Percentiles rank a stretch among this genome's conserved stretches.
These are phyloP conservation scores for Taeniopygia guttata DNA, from an alignment of 2,797 vertebrate genomes.

Conservation along the genomic window DNA sequence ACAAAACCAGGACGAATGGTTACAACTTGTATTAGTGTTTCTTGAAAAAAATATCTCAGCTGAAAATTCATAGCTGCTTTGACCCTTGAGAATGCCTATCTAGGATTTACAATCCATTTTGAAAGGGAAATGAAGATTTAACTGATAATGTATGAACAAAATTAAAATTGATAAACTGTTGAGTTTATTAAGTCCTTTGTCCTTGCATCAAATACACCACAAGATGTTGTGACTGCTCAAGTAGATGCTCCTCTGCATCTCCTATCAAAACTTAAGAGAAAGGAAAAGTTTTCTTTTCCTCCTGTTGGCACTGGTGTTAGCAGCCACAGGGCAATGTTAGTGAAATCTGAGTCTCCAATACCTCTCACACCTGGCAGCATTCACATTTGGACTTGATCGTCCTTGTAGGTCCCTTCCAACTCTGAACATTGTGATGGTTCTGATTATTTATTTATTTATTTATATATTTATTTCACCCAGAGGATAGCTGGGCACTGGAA, in stretches of 20 bases:
- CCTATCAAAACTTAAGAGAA: not conserved
- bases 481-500: not conserved
- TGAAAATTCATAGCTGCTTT: slow-evolving; percentile 1
- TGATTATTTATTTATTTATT: not conserved
- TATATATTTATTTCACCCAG: not conserved
- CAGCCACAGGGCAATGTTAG: not conserved
- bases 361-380: not conserved
- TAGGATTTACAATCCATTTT: not conserved
- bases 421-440: not conserved
- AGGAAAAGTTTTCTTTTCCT: not conserved
- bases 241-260: not conserved
- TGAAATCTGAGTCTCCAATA: not conserved
- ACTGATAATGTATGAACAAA: not conserved
- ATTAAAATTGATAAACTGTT: not conserved
- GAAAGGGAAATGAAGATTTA: not conserved
- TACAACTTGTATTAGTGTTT: slow-evolving; percentile 6
- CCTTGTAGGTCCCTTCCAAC: not conserved
- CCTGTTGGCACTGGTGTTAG: not conserved
- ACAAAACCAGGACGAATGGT: not conserved
- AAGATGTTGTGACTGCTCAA: not conserved
- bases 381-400: not conserved
- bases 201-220: not conserved
- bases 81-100: not conserved
- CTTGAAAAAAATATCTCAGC: not conserved
- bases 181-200: not conserved